Conservation (phyloP, 2,888 invertebrate species). For the Erannis defoliaria region DNA sequence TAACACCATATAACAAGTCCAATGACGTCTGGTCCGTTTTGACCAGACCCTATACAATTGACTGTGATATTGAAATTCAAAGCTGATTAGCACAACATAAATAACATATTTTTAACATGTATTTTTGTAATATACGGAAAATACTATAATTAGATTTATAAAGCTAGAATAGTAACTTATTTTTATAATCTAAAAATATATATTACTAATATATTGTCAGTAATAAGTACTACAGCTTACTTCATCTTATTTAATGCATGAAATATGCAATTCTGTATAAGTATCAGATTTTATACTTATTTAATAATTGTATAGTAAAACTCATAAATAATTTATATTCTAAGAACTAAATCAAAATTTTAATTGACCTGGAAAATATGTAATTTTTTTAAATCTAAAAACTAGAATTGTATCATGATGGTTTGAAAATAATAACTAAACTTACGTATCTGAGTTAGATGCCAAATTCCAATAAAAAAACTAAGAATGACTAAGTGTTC, state of each 20-base stretch:
- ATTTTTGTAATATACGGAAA: conserved; percentile 31
- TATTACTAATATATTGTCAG: background rate
- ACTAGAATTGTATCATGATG: too few species aligned
- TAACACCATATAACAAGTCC: conserved; percentile 34
- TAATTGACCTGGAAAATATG: too few species aligned
- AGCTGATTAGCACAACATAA: conserved; percentile 55
- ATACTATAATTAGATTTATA: conserved; percentile 15
- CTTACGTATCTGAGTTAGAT: too few species aligned
- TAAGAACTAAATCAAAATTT: too few species aligned
- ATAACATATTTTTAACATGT: conserved; percentile 29
- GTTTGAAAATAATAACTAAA: too few species aligned
- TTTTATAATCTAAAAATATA: conserved; percentile 28
- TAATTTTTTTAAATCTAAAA: too few species aligned
- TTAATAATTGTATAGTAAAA: too few species aligned
- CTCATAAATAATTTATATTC: too few species aligned
- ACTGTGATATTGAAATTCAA: conserved; percentile 78
- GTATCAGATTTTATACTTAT: too few species aligned
- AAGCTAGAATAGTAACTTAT: conserved; percentile 33
- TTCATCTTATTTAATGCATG: background rate
- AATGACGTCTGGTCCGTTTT: conserved; percentile 27
- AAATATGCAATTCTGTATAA: background rate
- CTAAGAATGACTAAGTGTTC: too few species aligned
- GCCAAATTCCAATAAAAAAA: too few species aligned
- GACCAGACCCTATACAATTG: conserved; percentile 56
- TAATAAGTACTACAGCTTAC: background rate